phyloP scores from a whole-genome alignment of 2,113 vertebrate genomes.

The Xenopus tropicalis region UCB_Xtro_10.0 CM004448.2:86121501-86122000 shows the following conservation, averaged over 20 bases:
- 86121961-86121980: conserved; percentile 68
- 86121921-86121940: conserved; percentile 73
- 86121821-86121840: conserved; percentile 40
- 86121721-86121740: conserved; percentile 70
- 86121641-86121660: conserved; percentile 59
- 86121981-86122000: conserved; percentile 68
- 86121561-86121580: conserved; percentile 66
- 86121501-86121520: conserved; percentile 52
- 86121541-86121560: conserved; percentile 75
- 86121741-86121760: conserved; percentile 66
- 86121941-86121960: conserved; percentile 75
- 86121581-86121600: conserved; percentile 53
- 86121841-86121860: conserved; percentile 56
- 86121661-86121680: conserved; percentile 40
- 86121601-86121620: conserved; percentile 49
- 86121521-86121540: conserved; percentile 69
- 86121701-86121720: conserved; percentile 71
- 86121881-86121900: conserved; percentile 60
- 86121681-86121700: conserved; percentile 71
- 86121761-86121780: conserved; percentile 71
- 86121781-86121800: conserved; percentile 65
- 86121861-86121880: conserved; percentile 63
- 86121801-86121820: conserved; percentile 35
- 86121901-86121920: conserved; percentile 67
- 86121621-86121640: conserved; percentile 48